phyloP scores from a whole-genome alignment of 2,888 invertebrate species.

The Diabrotica balteata region DNA sequence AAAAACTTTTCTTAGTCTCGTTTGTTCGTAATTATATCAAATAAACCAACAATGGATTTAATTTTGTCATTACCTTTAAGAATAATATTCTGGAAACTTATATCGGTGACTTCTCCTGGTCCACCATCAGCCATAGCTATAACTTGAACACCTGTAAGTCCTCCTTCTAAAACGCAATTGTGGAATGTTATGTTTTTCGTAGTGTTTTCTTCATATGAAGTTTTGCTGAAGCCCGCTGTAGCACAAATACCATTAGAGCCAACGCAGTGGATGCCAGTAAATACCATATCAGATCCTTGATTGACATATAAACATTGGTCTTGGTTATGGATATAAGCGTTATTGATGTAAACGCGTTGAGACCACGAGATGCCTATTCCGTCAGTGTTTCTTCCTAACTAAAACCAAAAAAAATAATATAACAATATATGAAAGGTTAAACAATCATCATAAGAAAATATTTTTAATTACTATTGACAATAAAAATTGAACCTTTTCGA shows the following conservation, averaged over 20 bases:
- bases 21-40: no score
- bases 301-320: constrained; percentile 26
- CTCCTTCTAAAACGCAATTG: constrained; percentile 24
- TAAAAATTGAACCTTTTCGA: no score
- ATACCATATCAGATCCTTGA: constrained; percentile 20
- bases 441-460: no score
- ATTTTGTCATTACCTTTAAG: constrained; percentile 11
- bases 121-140: constrained; percentile 13
- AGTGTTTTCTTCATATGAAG: constrained; percentile 16
- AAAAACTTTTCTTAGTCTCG: no score
- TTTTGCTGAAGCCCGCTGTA: constrained; percentile 15
- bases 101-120: constrained; percentile 13
- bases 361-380: constrained; percentile 23
- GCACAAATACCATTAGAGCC: constrained; percentile 22
- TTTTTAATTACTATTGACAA: no score
- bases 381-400: constrained; percentile 22
- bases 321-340: constrained; percentile 23
- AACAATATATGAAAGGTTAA: no score
- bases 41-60: no score
- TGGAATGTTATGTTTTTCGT: constrained; percentile 19
- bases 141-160: constrained; percentile 20
- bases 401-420: background rate
- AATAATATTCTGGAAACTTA: constrained; percentile 13
- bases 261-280: constrained; percentile 17
- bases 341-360: constrained; percentile 11